Evolutionary conservation across 2,113 vertebrate genomes (phyloP).

Genomic region (Gallinago paraguaiae): DNA sequence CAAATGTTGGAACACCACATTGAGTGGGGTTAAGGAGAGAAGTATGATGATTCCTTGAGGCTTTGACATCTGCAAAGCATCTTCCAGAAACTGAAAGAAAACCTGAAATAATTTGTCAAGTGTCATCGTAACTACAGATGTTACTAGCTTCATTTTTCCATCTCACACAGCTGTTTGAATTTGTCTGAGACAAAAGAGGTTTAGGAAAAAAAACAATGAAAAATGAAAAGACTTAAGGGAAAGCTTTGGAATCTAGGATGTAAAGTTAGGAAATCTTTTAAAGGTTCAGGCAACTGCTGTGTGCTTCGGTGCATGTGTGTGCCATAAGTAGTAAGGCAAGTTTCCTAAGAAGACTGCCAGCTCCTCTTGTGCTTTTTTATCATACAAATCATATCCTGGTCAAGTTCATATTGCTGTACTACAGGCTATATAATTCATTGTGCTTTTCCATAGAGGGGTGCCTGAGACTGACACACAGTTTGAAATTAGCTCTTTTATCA

Average conservation of each 20-base stretch:
- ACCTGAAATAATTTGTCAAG: not conserved
- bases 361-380: not conserved
- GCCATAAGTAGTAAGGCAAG: constrained; percentile 4
- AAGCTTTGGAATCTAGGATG: not conserved
- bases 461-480: not conserved
- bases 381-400: not conserved
- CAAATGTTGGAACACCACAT: not conserved
- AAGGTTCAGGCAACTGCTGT: not conserved
- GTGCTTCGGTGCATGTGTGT: not conserved
- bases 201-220: not conserved
- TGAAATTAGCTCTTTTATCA: not conserved
- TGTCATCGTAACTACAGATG: not conserved
- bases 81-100: constrained; percentile 14
- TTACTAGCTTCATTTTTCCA: not conserved
- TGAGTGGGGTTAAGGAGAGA: constrained; percentile 19
- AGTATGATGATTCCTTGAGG: not conserved
- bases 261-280: not conserved
- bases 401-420: not conserved
- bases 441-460: not conserved
- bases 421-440: not conserved
- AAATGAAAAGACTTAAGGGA: not conserved
- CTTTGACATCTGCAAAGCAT: constrained; percentile 34
- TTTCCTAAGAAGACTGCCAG: not conserved
- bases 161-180: not conserved
- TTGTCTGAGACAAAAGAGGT: not conserved